Conservation (phyloP, 2,797 vertebrate genomes). For the Babyrousa celebensis region DNA sequence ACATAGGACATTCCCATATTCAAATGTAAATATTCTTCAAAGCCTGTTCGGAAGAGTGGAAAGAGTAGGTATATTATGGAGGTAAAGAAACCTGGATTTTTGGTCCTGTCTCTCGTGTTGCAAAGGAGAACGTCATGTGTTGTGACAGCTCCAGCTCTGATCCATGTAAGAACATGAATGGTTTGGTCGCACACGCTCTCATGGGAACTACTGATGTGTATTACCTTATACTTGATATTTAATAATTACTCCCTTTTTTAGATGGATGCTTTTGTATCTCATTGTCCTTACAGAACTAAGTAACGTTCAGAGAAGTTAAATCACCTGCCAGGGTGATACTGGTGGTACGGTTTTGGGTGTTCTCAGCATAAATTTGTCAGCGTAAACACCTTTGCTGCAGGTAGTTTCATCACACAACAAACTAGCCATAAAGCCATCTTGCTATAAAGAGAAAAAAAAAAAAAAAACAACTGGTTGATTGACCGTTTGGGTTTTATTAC, state of each 20-base stretch:
- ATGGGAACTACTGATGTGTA: not conserved
- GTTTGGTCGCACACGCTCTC: not conserved
- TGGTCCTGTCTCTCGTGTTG: not conserved
- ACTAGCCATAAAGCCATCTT: not conserved
- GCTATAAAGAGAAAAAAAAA: not conserved
- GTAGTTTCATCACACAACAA: not conserved
- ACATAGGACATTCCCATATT: not conserved
- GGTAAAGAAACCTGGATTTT: not conserved
- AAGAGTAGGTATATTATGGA: not conserved
- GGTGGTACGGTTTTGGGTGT: not conserved
- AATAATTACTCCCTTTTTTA: not conserved
- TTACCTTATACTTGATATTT: not conserved
- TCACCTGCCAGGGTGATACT: not conserved
- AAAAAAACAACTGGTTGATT: not conserved
- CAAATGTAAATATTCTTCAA: not conserved
- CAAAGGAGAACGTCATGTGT: not conserved
- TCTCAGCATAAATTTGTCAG: not conserved
- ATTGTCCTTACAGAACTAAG: not conserved
- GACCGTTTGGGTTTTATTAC: not conserved
- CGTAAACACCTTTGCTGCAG: not conserved
- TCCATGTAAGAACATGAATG: too few species aligned
- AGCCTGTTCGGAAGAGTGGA: not conserved
- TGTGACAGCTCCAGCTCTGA: not conserved
- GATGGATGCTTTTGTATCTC: not conserved
- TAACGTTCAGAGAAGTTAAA: not conserved